phyloP scores from a whole-genome alignment of 1,140 invertebrate species.

The Pteromalus puparum region DNA sequence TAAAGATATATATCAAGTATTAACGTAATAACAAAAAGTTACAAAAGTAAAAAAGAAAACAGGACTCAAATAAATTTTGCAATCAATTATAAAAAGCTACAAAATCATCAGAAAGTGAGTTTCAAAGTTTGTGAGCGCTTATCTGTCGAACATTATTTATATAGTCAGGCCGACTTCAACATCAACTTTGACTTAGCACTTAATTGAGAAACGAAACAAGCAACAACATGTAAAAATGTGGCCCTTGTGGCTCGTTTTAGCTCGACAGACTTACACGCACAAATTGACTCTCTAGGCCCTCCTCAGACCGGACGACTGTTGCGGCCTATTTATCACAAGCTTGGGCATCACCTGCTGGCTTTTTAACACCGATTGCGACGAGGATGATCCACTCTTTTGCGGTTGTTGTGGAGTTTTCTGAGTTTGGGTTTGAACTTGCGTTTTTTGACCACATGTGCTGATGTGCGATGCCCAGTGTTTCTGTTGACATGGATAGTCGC shows the following conservation, averaged over 20 bases:
- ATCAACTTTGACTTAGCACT: background rate
- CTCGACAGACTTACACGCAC: constrained; percentile 41
- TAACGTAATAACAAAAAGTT: constrained; percentile 17
- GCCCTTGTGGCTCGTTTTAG: background rate
- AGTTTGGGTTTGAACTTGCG: constrained; percentile 36
- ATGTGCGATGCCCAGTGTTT: constrained; percentile 82
- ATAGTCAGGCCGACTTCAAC: constrained; percentile 31
- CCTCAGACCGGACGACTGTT: constrained; percentile 57
- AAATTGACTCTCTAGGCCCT: constrained; percentile 60
- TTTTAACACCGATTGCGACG: constrained; percentile 33
- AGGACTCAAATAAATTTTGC: constrained; percentile 9
- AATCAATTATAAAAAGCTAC: constrained; percentile 34
- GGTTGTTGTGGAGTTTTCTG: constrained; percentile 50
- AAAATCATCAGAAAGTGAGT: constrained; percentile 44
- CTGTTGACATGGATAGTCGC: constrained; percentile 89
- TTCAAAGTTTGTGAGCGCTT: background rate
- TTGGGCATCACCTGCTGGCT: constrained; percentile 65
- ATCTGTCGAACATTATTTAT: background rate
- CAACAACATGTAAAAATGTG: constrained; percentile 23
- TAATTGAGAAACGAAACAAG: background rate
- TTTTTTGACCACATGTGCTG: constrained; percentile 71
- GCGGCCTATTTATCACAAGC: constrained; percentile 61
- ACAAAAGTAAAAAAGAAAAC: constrained; percentile 10
- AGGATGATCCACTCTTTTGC: constrained; percentile 21
- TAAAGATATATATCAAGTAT: background rate